Percentiles rank a stretch among this genome's conserved stretches.
Evolutionary conservation across 2,888 invertebrate genomes (phyloP).

Genomic region (Eupithecia centaureata): DNA sequence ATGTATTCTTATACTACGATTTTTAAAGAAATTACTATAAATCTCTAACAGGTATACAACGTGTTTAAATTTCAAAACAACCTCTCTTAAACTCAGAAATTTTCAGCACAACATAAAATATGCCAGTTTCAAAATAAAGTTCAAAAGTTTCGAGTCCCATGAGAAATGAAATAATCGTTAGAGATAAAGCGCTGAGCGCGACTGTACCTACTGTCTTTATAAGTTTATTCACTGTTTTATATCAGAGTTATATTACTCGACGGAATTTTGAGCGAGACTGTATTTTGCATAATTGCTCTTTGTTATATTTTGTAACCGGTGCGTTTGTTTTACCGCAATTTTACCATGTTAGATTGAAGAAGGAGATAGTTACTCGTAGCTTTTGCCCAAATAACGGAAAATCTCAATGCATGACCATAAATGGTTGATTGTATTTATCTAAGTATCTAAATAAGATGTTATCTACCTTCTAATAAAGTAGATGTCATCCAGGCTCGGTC

Average conservation of each 20-base stretch:
- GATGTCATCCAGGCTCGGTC: no score
- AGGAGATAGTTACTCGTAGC: no score
- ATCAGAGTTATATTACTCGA: constrained; percentile 42
- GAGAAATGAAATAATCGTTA: constrained; percentile 59
- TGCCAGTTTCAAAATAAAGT: constrained; percentile 14
- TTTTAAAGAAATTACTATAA: not conserved
- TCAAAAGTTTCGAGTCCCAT: constrained; percentile 42
- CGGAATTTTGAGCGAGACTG: constrained; percentile 28
- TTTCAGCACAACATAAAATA: constrained; percentile 27
- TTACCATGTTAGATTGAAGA: not conserved
- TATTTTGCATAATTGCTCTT: constrained; percentile 27
- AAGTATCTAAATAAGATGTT: no score
- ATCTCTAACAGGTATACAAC: not conserved
- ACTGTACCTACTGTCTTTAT: constrained; percentile 33
- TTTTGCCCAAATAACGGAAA: no score
- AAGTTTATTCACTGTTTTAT: constrained; percentile 27
- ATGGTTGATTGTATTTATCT: no score
- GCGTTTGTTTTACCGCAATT: not conserved
- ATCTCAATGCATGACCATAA: no score
- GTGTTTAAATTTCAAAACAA: constrained; percentile 15
- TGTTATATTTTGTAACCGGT: constrained; percentile 1
- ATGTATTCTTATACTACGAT: not conserved
- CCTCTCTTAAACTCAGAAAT: constrained; percentile 10
- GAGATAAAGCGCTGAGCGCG: constrained; percentile 47
- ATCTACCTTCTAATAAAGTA: no score